Base-by-base conservation (phyloP, 2,797 vertebrate genomes). In the Hapalemur alaotrensis region DNA sequence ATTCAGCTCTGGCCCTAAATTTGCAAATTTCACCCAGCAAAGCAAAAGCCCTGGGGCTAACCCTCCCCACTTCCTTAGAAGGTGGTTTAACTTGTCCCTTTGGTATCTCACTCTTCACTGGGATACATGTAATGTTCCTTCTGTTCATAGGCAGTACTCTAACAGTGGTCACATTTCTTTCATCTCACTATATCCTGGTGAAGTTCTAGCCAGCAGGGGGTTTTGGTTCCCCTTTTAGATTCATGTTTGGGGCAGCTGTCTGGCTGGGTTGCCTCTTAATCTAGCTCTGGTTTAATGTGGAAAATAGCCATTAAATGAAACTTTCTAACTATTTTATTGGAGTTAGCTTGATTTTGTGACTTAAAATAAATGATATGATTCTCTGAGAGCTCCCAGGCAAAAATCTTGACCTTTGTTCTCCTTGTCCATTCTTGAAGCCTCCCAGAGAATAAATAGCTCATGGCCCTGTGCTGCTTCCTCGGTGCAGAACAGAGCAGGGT, bases 271-370 rank as follows among this genome's bases (percentile, higher is more conserved):
- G 2, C 11, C 14, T 2, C 41, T 72, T 50, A 63, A 89, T 32
- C 59, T 30, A 81, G 59, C 41, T 72, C 43, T 75, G 35, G 25
- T 85, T 13, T 95, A 41, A 48, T 0, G 30, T 46, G 48, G 28
- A 85, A 92, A n/a, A 48, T 12, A 43, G 76, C 81, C 10, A 61
- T 23, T 32, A 85, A 85, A 78, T 32, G 46, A 76, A 78, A 0
- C 18, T 92, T 89, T 63, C 70, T n/a, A 70, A 81, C 80, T 76
- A 69, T 78, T 93, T 93, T 22, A n/a, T 43, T 69, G 57, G 15
- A 11, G 25, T 79, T 87, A 72, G 69, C 43, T 69, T 90, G 63
- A 59, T 82, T 94, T 75, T 41, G 30, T 80, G 38, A 69, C 41
- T 93, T 78, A 25, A 93, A 85, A 73, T 67, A 79, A 46, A 75